Base-by-base conservation (phyloP, 1,140 invertebrate genomes). In the Drosophila lowei region DNA sequence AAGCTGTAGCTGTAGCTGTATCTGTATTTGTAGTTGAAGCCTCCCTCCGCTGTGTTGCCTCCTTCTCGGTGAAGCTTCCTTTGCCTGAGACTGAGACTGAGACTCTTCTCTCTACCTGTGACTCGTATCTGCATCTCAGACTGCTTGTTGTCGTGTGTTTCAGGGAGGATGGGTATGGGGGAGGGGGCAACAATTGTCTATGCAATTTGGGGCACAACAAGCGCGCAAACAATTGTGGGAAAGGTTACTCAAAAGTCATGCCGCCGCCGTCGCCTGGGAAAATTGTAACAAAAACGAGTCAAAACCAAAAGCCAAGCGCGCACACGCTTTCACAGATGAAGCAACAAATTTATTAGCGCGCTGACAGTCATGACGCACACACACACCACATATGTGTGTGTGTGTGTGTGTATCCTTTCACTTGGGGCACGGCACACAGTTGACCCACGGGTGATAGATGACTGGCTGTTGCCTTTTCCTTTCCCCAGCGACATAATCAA, bases 231-330 rank as follows among this genome's bases (percentile, higher is more conserved):
- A 88, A 86, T 86, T 86, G 83, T 86, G 83, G 83, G 83, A 86
- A 86, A 86, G 83, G 83, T 86, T 88, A 83, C 46, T 34, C 65
- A 65, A 81, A 83, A 88, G 83, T 88, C 83, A 86, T 88, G 80
- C 52, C 49, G 70, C 49, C 42, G 80, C 52, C 49, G 70, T 43
- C 42, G 72, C 61, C 60, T 74, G 72, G 55, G 81, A 85, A 85
- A 89, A 70, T 38, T 72, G 65, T 72, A 59, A 52, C 57, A 65
- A 72, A 59, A 59, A 63, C 47, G 5, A 25, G 23, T 0, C 18
- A 49, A 63, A 49, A 47, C 52, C 56, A 54, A 68, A 30, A 68
- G 4, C 11, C 34, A 38, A 38, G 11, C 8, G 28, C 34, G 47
- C 60, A 42, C 38, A 48, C 30, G 72, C 72, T 75, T 75, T 75